Conservation (phyloP, 92 coral and sea anemone species). For the Porites lobata region DNA sequence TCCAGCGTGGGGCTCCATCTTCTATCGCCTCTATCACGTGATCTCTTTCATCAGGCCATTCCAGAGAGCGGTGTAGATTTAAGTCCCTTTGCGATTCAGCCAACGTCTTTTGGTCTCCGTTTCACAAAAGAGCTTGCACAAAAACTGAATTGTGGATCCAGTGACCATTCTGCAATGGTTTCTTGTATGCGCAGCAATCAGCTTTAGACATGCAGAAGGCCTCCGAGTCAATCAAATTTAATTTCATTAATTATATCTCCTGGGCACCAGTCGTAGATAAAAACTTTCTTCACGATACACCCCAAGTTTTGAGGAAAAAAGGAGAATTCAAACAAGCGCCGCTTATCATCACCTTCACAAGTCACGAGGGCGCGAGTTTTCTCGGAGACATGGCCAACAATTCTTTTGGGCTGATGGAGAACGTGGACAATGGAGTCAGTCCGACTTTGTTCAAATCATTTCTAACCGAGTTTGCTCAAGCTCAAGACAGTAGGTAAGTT, state of each 20-base stretch:
- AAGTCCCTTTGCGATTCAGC: slow-evolving; percentile 52
- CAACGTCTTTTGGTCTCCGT: slow-evolving; percentile 17
- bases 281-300: slow-evolving; percentile 49
- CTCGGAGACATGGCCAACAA: background rate
- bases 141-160: slow-evolving; percentile 37
- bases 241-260: background rate
- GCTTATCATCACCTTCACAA: slow-evolving; percentile 58
- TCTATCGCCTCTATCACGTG: slow-evolving; percentile 79
- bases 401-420: slow-evolving; percentile 25
- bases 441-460: slow-evolving; percentile 31
- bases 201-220: slow-evolving; percentile 40
- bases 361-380: slow-evolving; percentile 28
- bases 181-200: slow-evolving; percentile 40
- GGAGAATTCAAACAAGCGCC: slow-evolving; percentile 46
- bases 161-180: slow-evolving; percentile 25
- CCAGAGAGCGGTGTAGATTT: slow-evolving; percentile 74
- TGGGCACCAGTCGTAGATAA: slow-evolving; percentile 70
- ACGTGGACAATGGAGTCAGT: slow-evolving; percentile 19
- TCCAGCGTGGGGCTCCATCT: slow-evolving; percentile 80
- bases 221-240: background rate
- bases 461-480: background rate
- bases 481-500: background rate
- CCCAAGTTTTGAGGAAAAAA: slow-evolving; percentile 34
- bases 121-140: slow-evolving; percentile 47
- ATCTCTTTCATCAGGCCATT: slow-evolving; percentile 69